Base-by-base conservation (phyloP, 2,888 invertebrate genomes). In the Meiosimyza platycephala region DNA sequence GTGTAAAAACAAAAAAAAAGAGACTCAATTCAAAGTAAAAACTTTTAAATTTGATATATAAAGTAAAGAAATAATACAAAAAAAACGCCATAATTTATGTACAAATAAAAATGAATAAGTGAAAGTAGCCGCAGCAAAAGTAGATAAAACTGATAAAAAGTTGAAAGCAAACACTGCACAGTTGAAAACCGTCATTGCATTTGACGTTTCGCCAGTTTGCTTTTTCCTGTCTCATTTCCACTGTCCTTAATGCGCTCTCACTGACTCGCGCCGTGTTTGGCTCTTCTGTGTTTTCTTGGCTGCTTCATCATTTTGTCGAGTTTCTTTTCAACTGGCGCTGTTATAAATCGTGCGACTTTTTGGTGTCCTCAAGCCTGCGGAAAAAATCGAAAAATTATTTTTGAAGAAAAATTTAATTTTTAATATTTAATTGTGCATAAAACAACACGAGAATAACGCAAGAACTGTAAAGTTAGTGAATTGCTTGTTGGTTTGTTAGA, bases 131-230 rank as follows among this genome's bases (percentile, higher is more conserved):
- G n/a, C 13, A 28, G 3, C 28, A 28, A 3, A 28, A 28, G 28
- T 4, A 28, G 28, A 28, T 3, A 28, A 40, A 62, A 13, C n/a
- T 60, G 5, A 40, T 13, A 22, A 40, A 33, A 47, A 62, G 22
- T 47, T 62, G 47, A 6, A n/a, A 13, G 28, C 11, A 16, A 52
- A 66, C 15, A 18, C 18, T 22, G 16, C 28, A 28, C 0, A 28
- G 28, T 28, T 13, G 15, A 52, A 54, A 66, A 54, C 52, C 66
- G 55, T 66, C 66, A 52, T 54, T 54, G 66, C 54, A 52, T 54
- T 66, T 66, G 66, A 66, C 66, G 40, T 18, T 33, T 54, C 11
- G 16, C 28, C 16, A 6, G 48, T 52, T 16, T 52, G 52, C 52
- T 50, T 15, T 33, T 40, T 63, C 47, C 47, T 54, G 16, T 54